A percentile compares a stretch with the other conserved stretches of the same genome.
These are phyloP conservation scores for Phylloscopus whistleri DNA, from an alignment of 2,113 vertebrate species.

Conservation along the genomic window DNA sequence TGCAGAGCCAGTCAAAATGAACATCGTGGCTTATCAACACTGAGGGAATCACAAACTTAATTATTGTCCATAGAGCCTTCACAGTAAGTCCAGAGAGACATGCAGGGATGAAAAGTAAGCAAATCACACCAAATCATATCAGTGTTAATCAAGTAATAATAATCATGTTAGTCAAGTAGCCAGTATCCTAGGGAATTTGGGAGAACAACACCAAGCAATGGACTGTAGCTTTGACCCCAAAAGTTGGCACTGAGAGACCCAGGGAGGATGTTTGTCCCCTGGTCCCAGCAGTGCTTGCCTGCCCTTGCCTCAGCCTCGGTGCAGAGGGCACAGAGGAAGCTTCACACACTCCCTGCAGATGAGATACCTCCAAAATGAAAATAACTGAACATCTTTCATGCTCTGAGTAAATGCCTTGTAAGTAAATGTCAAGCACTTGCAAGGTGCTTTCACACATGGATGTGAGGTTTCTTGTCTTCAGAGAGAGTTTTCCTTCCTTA, in stretches of 20 bases:
- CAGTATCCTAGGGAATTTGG: background rate
- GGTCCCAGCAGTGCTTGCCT: background rate
- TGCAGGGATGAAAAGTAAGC: background rate
- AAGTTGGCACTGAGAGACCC: background rate
- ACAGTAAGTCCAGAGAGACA: background rate
- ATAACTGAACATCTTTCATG: background rate
- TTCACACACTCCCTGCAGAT: background rate
- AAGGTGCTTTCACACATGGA: background rate
- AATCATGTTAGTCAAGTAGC: background rate
- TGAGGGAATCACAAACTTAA: background rate
- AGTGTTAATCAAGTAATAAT: background rate
- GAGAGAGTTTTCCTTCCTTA: background rate
- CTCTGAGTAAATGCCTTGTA: background rate
- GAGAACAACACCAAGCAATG: background rate
- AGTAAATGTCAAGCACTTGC: background rate
- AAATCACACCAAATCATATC: background rate
- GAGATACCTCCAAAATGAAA: background rate
- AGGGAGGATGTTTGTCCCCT: background rate
- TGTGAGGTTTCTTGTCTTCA: background rate
- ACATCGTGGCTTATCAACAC: background rate
- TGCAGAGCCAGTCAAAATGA: background rate
- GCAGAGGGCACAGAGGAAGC: background rate
- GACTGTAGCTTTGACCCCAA: background rate
- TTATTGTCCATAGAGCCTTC: background rate
- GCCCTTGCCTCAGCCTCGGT: fast-evolving